These are phyloP conservation scores for Palythoa heliodiscus DNA, from an alignment of 92 coral and sea anemone genomes.

Conservation along the genomic window DNA sequence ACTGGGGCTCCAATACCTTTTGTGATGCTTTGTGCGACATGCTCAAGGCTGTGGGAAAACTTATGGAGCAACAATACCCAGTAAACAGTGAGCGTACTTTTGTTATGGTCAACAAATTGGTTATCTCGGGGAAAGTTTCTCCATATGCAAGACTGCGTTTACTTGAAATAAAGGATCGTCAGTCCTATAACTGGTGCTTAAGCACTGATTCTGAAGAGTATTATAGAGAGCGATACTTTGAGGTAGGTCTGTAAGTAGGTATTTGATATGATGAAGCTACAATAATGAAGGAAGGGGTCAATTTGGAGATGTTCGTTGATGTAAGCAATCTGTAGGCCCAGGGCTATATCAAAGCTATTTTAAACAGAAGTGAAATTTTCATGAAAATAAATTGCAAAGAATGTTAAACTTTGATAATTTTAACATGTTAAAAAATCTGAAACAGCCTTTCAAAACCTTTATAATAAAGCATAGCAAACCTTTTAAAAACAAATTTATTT, in stretches of 20 bases:
- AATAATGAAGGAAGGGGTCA: not conserved
- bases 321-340: no score
- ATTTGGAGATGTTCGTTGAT: not conserved
- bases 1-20: conserved; percentile 44
- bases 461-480: no score
- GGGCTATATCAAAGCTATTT: no score
- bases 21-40: conserved; percentile 65
- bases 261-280: not conserved
- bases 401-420: no score
- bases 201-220: conserved; percentile 34
- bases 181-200: conserved; percentile 51
- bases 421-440: no score
- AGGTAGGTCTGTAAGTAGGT: conserved; percentile 27
- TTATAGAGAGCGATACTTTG: conserved; percentile 54
- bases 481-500: no score
- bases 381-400: no score
- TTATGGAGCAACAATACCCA: conserved; percentile 50
- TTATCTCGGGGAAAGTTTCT: conserved; percentile 44
- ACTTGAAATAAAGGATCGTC: conserved; percentile 56
- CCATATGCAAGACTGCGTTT: conserved; percentile 54
- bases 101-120: conserved; percentile 52
- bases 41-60: conserved; percentile 51
- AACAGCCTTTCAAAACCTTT: no score
- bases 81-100: conserved; percentile 58
- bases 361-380: no score